A percentile compares a stretch with the other conserved stretches of the same genome.
phyloP scores from a whole-genome alignment of 2,797 vertebrate species.

The Oceanodroma leucorhoa region DNA sequence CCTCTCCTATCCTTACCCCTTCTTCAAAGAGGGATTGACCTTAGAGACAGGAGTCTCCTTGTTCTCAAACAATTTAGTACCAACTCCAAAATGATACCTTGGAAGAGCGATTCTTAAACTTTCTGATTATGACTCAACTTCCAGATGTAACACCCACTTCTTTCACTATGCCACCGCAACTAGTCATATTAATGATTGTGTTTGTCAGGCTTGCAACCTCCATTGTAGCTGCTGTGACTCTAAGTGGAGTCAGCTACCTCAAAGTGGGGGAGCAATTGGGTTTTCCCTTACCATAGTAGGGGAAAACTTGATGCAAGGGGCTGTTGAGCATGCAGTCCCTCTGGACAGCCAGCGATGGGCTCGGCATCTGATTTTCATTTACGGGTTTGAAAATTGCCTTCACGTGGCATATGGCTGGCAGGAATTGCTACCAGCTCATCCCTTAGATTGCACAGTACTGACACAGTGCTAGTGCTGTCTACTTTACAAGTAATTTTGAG shows the following conservation, averaged over 20 bases:
- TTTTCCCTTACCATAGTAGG: neutral
- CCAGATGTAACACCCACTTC: neutral
- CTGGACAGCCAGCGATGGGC: neutral
- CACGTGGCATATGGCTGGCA: neutral
- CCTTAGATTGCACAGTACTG: neutral
- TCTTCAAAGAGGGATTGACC: neutral
- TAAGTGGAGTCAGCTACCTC: neutral
- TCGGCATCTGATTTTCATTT: neutral
- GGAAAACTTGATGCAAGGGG: neutral
- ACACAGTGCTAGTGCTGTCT: neutral
- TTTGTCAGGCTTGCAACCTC: neutral
- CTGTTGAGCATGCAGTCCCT: neutral
- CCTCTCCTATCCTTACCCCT: neutral
- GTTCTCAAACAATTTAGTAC: neutral
- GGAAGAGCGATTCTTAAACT: neutral
- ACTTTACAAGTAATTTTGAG: neutral
- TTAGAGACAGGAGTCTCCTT: neutral
- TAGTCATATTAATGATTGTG: neutral
- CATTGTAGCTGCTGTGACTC: neutral
- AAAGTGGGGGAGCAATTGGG: neutral
- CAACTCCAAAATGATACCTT: neutral
- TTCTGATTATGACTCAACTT: accelerated
- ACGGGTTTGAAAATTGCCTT: neutral
- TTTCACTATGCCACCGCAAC: neutral
- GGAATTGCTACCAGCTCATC: neutral